phyloP scores from a whole-genome alignment of 2,797 vertebrate species.

The Eleutherodactylus coqui region DNA sequence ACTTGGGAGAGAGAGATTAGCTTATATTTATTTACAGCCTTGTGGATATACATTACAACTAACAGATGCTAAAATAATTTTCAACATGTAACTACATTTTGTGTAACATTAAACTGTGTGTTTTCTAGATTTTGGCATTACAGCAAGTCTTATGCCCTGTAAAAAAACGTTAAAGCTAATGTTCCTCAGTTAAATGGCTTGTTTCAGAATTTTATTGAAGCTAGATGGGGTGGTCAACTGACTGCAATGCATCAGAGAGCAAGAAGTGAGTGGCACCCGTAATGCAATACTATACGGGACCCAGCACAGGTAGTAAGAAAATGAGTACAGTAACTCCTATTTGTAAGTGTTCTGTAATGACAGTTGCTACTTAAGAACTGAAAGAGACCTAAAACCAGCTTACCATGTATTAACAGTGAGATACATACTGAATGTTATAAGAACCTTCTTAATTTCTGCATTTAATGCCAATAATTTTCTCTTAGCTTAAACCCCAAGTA shows the following conservation, averaged over 20 bases:
- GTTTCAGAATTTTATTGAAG: no score
- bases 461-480: no score
- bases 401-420: no score
- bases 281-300: background rate
- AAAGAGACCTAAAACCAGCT: no score
- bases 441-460: no score
- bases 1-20: background rate
- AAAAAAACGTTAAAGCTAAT: background rate
- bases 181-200: background rate
- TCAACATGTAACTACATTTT: background rate
- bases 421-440: no score
- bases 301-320: background rate
- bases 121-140: background rate
- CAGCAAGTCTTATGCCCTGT: background rate
- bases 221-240: no score
- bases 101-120: constrained; percentile 7
- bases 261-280: no score
- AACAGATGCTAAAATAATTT: constrained; percentile 13
- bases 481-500: no score
- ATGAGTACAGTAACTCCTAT: background rate
- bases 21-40: constrained; percentile 37
- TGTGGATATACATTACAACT: constrained; percentile 17
- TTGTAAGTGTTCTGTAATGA: background rate
- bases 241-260: no score
- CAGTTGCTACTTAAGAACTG: no score